Percentiles rank a stretch among this genome's conserved stretches.
These are phyloP conservation scores for Tromatobia lineatoria DNA, from an alignment of 2,888 invertebrate species.

Conservation along the genomic window DNA sequence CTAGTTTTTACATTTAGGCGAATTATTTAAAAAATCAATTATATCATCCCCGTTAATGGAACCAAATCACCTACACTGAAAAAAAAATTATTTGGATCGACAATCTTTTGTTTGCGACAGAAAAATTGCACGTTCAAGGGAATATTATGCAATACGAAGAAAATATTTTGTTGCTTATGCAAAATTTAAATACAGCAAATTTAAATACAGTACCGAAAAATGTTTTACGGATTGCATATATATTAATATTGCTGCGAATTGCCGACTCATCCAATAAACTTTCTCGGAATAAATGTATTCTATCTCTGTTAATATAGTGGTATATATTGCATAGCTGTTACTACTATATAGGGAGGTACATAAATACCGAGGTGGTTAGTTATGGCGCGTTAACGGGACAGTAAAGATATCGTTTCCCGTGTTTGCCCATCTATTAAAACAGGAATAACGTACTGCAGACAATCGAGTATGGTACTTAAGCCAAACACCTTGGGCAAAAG, in stretches of 20 bases:
- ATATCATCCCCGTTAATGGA: no score
- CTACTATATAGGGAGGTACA: slow-evolving; percentile 21
- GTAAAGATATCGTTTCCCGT: slow-evolving; percentile 67
- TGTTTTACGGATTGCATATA: no score
- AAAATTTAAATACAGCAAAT: slow-evolving; percentile 13
- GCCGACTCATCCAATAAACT: neutral
- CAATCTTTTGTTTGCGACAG: no score
- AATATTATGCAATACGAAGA: no score
- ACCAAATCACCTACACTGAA: no score
- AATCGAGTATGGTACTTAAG: slow-evolving; percentile 53
- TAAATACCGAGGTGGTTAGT: slow-evolving; percentile 57
- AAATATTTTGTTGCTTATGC: no score
- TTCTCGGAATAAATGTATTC: neutral
- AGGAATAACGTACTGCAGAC: slow-evolving; percentile 51
- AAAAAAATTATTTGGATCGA: no score
- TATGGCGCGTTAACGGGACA: slow-evolving; percentile 64
- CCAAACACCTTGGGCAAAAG: slow-evolving; percentile 44
- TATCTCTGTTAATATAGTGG: neutral
- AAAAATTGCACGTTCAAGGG: slow-evolving; percentile 10
- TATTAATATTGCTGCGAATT: neutral
- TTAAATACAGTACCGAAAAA: no score
- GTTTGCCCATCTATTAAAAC: slow-evolving; percentile 66
- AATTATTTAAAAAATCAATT: no score
- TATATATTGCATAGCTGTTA: slow-evolving; percentile 13
- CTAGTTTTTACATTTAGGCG: neutral